Evolutionary conservation across 2,797 vertebrate genomes (phyloP).

Genomic region (Heterohyrax brucei): DNA sequence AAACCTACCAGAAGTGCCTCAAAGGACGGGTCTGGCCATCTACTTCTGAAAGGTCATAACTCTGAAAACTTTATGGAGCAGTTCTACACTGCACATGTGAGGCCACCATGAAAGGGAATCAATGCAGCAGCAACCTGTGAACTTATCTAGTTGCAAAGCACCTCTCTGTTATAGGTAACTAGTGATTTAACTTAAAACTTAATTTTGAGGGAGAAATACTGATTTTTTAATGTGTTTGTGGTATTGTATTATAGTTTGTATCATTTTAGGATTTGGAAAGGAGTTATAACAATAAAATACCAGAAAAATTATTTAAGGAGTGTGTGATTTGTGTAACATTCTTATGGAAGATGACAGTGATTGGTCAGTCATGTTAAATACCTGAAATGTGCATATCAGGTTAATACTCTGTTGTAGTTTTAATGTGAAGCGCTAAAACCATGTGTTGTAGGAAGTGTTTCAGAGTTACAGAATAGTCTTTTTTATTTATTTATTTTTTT

Average conservation of each 20-base stretch:
- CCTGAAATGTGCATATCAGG: neutral
- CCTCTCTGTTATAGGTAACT: neutral
- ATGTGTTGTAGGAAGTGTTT: conserved; percentile 56
- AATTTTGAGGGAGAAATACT: conserved; percentile 51
- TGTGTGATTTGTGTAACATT: neutral
- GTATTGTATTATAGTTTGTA: conserved; percentile 53
- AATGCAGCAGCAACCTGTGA: neutral
- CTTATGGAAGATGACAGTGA: conserved; percentile 67
- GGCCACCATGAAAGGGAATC: too few relatives aligned
- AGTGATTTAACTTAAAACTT: conserved; percentile 49
- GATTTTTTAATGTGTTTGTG: neutral
- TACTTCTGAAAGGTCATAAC: neutral
- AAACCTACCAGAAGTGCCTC: neutral
- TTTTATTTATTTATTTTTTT: neutral
- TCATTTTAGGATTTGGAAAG: conserved; percentile 47
- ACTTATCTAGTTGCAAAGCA: neutral
- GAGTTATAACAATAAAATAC: neutral
- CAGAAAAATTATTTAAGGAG: conserved; percentile 25
- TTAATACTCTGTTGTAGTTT: conserved; percentile 46
- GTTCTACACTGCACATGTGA: neutral
- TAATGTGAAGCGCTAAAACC: conserved; percentile 68
- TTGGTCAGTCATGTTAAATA: neutral
- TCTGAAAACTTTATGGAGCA: neutral
- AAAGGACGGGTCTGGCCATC: neutral
- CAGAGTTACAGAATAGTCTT: neutral